A percentile compares a stretch with the other conserved stretches of the same genome.
These are phyloP conservation scores for Teinopalpus imperialis DNA, from an alignment of 2,888 invertebrate species.

Conservation along the genomic window DNA sequence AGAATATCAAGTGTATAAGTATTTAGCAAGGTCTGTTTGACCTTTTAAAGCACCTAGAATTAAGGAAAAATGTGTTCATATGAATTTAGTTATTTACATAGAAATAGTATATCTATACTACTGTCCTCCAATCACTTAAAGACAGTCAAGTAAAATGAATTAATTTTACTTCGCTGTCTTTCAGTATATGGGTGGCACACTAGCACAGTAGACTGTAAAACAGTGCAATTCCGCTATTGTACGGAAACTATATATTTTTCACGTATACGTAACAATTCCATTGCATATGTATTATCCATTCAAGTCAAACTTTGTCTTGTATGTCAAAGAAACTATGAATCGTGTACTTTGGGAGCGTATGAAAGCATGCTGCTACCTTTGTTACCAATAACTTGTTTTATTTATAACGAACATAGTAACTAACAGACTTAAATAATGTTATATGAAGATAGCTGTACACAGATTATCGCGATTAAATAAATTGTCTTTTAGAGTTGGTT, in stretches of 20 bases:
- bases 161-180: too few species aligned
- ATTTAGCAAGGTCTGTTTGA: constrained; percentile 60
- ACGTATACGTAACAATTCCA: constrained; percentile 13
- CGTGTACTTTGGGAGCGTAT: constrained; percentile 7
- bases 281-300: constrained; percentile 11
- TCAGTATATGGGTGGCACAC: too few species aligned
- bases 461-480: constrained; percentile 19
- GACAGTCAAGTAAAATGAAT: too few species aligned
- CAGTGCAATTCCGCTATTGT: constrained; percentile 58
- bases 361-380: constrained; percentile 5
- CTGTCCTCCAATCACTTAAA: too few species aligned
- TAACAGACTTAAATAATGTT: neutral
- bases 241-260: constrained; percentile 15
- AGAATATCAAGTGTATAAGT: constrained; percentile 39
- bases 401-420: neutral
- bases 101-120: constrained; percentile 48
- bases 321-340: neutral
- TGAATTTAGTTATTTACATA: constrained; percentile 74
- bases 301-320: neutral
- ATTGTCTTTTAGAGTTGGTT: constrained; percentile 11
- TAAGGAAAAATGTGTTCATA: constrained; percentile 81
- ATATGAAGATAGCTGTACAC: constrained; percentile 15
- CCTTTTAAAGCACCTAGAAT: constrained; percentile 65
- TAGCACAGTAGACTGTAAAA: constrained; percentile 72
- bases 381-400: constrained; percentile 10